Conservation (phyloP, 2,888 invertebrate genomes). For the Drosophila engyochracea region DNA sequence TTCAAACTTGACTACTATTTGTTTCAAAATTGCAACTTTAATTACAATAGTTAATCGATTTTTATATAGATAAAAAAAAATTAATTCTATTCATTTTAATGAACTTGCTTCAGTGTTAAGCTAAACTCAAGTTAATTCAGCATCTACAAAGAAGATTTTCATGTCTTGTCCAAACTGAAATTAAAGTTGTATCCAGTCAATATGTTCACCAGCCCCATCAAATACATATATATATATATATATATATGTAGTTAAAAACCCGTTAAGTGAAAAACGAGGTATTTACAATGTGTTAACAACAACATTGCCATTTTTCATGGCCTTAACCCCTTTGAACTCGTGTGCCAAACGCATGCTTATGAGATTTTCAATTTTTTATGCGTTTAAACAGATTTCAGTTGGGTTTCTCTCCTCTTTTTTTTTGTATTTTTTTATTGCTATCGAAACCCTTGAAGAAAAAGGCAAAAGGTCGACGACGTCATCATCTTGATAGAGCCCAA, state of each 20-base stretch:
- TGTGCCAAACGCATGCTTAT: constrained; percentile 82
- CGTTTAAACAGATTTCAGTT: constrained; percentile 80
- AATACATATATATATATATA: constrained; percentile 21
- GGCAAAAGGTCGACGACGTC: constrained; percentile 58
- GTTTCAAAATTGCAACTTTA: background rate
- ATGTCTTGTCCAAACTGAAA: background rate
- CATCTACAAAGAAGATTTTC: too few species aligned
- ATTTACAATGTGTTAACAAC: constrained; percentile 84
- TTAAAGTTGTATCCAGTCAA: background rate
- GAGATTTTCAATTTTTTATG: constrained; percentile 83
- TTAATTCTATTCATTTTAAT: background rate
- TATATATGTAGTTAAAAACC: constrained; percentile 70
- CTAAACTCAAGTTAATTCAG: background rate
- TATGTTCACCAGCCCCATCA: constrained; percentile 1
- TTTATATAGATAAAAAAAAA: background rate
- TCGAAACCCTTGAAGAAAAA: constrained; percentile 49
- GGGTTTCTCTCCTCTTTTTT: constrained; percentile 14
- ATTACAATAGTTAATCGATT: background rate
- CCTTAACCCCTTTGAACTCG: constrained; percentile 62
- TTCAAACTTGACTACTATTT: background rate
- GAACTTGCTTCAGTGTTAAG: background rate
- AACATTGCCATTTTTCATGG: constrained; percentile 76
- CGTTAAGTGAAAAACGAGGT: constrained; percentile 84
- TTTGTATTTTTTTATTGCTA: constrained; percentile 56
- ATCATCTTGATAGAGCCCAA: constrained; percentile 73